A percentile compares a stretch with the other conserved stretches of the same genome.
phyloP scores from a whole-genome alignment of 1,140 invertebrate genomes.

The Oppia nitens region DNA sequence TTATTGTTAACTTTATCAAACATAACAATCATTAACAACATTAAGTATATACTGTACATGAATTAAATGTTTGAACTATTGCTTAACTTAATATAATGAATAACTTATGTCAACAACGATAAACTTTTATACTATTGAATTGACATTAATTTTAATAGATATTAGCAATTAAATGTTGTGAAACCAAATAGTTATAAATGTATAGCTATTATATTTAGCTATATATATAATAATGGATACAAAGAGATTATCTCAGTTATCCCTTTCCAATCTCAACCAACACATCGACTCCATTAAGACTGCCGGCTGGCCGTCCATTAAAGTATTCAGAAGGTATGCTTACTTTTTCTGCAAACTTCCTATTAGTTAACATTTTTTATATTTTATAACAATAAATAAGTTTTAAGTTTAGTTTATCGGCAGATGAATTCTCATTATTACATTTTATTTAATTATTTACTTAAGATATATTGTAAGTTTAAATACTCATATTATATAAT shows the following conservation, averaged over 20 bases:
- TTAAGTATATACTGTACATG: no score
- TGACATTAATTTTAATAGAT: background rate
- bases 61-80: background rate
- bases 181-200: background rate
- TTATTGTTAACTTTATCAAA: no score
- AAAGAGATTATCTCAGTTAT: constrained; percentile 7
- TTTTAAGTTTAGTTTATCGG: background rate
- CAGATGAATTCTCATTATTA: background rate
- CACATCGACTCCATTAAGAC: constrained; percentile 2
- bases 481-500: background rate
- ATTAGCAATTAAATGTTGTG: background rate
- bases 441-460: no score
- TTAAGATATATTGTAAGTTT: background rate
- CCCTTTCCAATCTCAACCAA: constrained; percentile 7
- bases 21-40: no score
- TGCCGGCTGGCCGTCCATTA: background rate
- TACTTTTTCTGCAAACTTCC: background rate
- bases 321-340: constrained; percentile 7
- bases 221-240: background rate
- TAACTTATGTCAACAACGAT: background rate
- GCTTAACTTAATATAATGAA: background rate
- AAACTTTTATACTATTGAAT: background rate
- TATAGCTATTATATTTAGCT: background rate
- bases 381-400: background rate
- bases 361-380: background rate